Conservation (phyloP, 1,140 invertebrate species). For the Drosophila sproati region DNA sequence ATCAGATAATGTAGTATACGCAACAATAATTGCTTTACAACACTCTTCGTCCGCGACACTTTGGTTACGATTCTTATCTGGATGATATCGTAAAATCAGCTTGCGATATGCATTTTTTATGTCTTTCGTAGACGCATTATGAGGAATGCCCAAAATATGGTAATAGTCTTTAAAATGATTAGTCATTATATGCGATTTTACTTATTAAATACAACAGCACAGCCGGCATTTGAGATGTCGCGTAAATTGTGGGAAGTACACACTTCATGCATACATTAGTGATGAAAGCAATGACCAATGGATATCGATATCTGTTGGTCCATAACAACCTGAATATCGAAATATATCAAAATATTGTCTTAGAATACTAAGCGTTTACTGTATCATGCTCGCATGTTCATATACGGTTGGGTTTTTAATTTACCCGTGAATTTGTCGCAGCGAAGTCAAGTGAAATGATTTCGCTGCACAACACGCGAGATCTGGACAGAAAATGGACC, state of each 20-base stretch:
- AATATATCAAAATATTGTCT: no score
- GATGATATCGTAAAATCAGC: slow-evolving; percentile 9
- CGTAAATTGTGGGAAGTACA: not conserved
- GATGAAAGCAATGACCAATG: not conserved
- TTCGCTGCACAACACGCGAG: no score
- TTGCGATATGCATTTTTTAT: slow-evolving; percentile 17
- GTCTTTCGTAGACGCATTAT: not conserved
- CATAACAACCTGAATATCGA: no score
- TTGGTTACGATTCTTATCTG: slow-evolving; percentile 33
- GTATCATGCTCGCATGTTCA: no score
- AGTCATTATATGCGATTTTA: no score
- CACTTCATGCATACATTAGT: no score
- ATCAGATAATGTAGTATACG: slow-evolving; percentile 4
- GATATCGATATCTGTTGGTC: not conserved
- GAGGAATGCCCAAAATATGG: not conserved
- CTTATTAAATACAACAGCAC: no score
- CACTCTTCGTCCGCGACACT: not conserved
- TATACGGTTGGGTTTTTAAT: no score
- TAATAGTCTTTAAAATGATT: not conserved
- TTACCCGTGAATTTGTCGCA: no score
- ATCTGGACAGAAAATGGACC: no score
- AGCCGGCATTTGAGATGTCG: not conserved
- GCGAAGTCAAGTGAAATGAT: no score
- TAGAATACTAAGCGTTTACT: not conserved
- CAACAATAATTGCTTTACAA: not conserved